Conservation (phyloP, 92 coral and sea anemone genomes). For the Parazoanthus swiftii region DNA sequence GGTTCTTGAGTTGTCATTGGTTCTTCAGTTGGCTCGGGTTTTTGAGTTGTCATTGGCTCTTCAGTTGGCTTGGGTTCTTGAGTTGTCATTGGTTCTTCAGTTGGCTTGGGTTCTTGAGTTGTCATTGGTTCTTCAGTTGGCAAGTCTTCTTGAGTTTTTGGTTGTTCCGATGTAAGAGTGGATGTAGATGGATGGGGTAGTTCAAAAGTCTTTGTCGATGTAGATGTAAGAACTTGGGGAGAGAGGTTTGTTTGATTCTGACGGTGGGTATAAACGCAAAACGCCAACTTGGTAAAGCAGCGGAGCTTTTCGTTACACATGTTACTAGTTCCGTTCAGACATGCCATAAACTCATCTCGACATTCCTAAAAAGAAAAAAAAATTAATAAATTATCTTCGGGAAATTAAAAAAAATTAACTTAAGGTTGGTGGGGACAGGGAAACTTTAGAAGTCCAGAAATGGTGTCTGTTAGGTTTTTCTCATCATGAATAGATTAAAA, state of each 20-base stretch:
- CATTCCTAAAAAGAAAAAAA: background rate
- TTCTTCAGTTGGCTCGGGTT: background rate
- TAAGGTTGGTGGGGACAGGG: too few species aligned
- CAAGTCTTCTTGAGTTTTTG: background rate
- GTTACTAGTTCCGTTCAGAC: background rate
- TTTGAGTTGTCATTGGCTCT: background rate
- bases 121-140: background rate
- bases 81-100: background rate
- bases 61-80: background rate
- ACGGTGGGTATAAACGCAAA: background rate
- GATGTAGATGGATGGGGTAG: background rate
- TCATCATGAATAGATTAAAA: too few species aligned
- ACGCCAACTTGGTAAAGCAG: background rate
- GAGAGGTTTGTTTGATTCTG: background rate
- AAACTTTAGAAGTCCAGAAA: too few species aligned
- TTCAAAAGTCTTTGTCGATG: background rate
- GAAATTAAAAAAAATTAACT: too few species aligned
- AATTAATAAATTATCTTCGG: too few species aligned
- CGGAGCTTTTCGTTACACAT: slow-evolving; percentile 1
- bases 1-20: background rate
- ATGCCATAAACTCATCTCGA: background rate
- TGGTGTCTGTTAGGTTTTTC: too few species aligned
- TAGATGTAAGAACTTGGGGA: background rate
- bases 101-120: background rate
- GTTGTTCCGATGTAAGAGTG: background rate